Evolutionary conservation across 2,797 vertebrate species (phyloP), one percentile per base, ranked within the genome.

Genomic region (Clarias laeviceps): DNA sequence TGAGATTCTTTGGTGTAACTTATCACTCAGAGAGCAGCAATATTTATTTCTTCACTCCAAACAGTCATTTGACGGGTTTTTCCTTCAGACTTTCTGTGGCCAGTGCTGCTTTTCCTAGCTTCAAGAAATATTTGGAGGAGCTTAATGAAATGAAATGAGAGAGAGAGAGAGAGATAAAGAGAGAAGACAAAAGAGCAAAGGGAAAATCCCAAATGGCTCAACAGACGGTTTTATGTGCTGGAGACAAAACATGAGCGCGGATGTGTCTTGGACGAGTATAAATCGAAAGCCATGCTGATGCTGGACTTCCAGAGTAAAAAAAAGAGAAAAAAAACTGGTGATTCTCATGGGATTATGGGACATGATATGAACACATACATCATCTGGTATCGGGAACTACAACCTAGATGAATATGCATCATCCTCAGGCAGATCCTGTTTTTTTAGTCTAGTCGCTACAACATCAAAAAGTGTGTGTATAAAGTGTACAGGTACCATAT

Each of bases 161-260:
- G 54, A 11, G 34, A 65, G 65, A 74, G 66, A 82, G 86, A 87
- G 88, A 82, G 68, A 83, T 69, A 82, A 59, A 66, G 54, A 18
- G 32, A 40, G n/a, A 62, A 45, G 34, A 82, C 57, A 79, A 86
- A 85, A 65, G 81, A 57, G 54, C 61, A 82, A 89, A 88, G 90
- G 90, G 91, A 89, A 90, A 73, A 89, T 91, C 92, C 94, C 94
- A 96, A 94, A 95, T 95, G 95, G 94, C 56, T 24, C 73, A 89
- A 90, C 94, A 95, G 94, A 94, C 91, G 91, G 90, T 90, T 90
- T 92, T 92, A 93, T 91, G 92, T 93, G 92, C 91, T 87, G 89
- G 83, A 91, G 91, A 92, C 89, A 93, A 93, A 92, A 89, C 91
- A 92, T 90, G 91, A 92, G 91, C 86, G 82, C 90, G 90, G 91